Percentiles rank a stretch among this genome's conserved stretches.
Evolutionary conservation across 1,140 invertebrate genomes (phyloP).

Genomic region (Tetranychus cinnabarinus): DNA sequence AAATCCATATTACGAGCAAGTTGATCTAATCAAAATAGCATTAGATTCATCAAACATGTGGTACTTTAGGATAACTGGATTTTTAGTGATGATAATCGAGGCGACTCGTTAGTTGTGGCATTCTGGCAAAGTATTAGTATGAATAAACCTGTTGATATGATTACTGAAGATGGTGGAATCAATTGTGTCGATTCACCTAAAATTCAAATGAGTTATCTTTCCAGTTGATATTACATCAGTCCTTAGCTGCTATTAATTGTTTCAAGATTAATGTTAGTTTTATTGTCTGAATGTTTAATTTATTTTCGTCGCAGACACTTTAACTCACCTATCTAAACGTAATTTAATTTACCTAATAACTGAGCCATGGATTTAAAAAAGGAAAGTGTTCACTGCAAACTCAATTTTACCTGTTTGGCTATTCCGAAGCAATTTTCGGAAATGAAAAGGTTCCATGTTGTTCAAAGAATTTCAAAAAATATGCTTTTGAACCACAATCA

Average conservation of each 20-base stretch:
- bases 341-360: neutral
- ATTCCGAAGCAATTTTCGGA: neutral
- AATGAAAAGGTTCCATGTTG: neutral
- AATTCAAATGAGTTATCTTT: constrained; percentile 60
- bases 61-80: constrained; percentile 43
- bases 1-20: constrained; percentile 78
- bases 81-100: constrained; percentile 60
- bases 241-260: constrained; percentile 40
- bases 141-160: constrained; percentile 13
- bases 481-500: neutral
- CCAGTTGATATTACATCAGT: constrained; percentile 55
- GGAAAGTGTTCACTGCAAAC: no score
- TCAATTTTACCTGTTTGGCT: no score
- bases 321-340: constrained; percentile 42
- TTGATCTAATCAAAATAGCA: constrained; percentile 35
- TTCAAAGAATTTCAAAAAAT: neutral
- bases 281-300: constrained; percentile 76
- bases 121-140: constrained; percentile 35
- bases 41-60: constrained; percentile 28
- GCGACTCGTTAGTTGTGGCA: constrained; percentile 40
- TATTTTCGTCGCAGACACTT: constrained; percentile 55
- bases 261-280: constrained; percentile 47
- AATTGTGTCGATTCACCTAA: constrained; percentile 57
- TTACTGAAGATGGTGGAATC: constrained; percentile 82
- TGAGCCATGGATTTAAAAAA: neutral